These are phyloP conservation scores for Latheticus oryzae DNA, from an alignment of 2,888 invertebrate genomes.

Conservation along the genomic window DNA sequence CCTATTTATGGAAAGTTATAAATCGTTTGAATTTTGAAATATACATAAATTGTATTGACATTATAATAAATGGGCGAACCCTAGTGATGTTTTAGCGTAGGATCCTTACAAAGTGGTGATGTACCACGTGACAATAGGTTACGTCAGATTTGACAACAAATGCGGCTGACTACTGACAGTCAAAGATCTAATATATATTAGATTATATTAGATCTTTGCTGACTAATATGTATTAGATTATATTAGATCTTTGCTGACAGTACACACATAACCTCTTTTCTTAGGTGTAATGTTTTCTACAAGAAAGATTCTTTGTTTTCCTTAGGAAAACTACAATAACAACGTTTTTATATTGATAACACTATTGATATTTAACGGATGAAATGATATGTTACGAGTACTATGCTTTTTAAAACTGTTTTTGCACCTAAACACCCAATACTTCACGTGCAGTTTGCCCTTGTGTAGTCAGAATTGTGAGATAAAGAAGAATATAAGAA, in stretches of 20 bases:
- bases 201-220: too few species aligned
- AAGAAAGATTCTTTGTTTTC: conserved; percentile 4
- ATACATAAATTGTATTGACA: conserved; percentile 23
- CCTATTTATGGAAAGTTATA: conserved; percentile 35
- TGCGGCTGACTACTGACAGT: conserved; percentile 3
- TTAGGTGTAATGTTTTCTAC: conserved; percentile 4
- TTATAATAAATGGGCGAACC: conserved; percentile 5
- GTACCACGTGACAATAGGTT: conserved; percentile 3
- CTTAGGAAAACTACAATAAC: conserved; percentile 2
- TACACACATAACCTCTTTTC: conserved; percentile 2
- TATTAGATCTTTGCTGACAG: too few species aligned
- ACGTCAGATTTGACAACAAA: conserved; percentile 4
- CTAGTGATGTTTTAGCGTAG: conserved; percentile 13
- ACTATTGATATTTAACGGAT: conserved; percentile 4
- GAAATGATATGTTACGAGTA: conserved; percentile 4
- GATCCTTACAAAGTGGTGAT: conserved; percentile 2
- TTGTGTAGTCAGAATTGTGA: conserved; percentile 9
- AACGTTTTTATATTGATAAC: conserved; percentile 3
- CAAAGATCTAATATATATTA: too few species aligned
- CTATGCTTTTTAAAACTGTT: too few species aligned
- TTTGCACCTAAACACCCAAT: too few species aligned
- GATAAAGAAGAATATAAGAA: conserved; percentile 7
- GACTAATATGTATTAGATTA: too few species aligned
- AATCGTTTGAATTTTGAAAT: conserved; percentile 31
- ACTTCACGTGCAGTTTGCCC: conserved; percentile 7